Percentiles rank a stretch among this genome's conserved stretches.
Evolutionary conservation across 2,113 vertebrate species (phyloP).

Genomic region (Dascyllus trimaculatus): DNA sequence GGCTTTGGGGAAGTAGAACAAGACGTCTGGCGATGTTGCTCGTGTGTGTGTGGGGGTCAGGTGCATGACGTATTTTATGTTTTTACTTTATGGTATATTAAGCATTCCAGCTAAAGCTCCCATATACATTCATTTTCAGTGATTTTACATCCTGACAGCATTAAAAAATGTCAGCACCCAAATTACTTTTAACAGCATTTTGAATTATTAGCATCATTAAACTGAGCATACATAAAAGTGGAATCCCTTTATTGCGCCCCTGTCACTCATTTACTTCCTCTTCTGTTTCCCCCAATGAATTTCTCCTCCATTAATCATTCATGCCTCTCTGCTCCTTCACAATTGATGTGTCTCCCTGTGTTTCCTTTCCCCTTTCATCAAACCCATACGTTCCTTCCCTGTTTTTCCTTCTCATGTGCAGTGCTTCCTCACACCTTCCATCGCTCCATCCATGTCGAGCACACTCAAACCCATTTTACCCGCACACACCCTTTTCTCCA

Average conservation of each 20-base stretch:
- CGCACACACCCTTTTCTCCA: slow-evolving; percentile 12
- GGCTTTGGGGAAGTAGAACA: not conserved
- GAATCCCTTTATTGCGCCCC: slow-evolving; percentile 18
- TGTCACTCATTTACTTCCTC: slow-evolving; percentile 52
- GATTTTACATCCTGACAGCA: slow-evolving; percentile 5
- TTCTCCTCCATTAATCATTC: slow-evolving; percentile 76
- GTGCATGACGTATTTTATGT: not conserved
- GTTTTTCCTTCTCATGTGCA: slow-evolving; percentile 41
- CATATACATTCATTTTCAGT: not conserved
- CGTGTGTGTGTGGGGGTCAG: not conserved
- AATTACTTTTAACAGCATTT: slow-evolving; percentile 5
- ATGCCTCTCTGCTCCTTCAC: slow-evolving; percentile 69
- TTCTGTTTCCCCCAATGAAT: slow-evolving; percentile 65
- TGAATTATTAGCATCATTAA: slow-evolving; percentile 31
- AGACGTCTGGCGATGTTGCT: not conserved
- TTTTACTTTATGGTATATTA: not conserved
- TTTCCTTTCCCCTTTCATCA: slow-evolving; percentile 67
- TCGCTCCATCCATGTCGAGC: slow-evolving; percentile 23
- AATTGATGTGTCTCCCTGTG: slow-evolving; percentile 72
- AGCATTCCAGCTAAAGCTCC: not conserved
- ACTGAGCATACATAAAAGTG: slow-evolving; percentile 26
- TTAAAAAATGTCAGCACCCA: not conserved
- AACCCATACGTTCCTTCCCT: slow-evolving; percentile 35
- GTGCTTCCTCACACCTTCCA: slow-evolving; percentile 48
- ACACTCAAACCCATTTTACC: slow-evolving; percentile 27